A percentile compares a stretch with the other conserved stretches of the same genome.
Conservation (phyloP, 2,888 invertebrate genomes). For the Tupiocoris notatus region DNA sequence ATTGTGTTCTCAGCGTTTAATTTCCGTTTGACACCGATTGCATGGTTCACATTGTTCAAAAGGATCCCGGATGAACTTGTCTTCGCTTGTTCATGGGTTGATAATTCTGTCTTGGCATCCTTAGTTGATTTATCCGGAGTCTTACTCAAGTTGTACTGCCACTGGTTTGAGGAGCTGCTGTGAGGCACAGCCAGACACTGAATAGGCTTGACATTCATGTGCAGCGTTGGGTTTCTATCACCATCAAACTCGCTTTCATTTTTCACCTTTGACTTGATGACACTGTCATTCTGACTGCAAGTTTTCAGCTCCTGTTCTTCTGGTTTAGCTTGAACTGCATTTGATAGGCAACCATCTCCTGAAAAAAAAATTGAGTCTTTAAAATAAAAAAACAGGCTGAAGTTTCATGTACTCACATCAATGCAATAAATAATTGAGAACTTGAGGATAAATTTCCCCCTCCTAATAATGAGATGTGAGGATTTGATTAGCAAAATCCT, state of each 20-base stretch:
- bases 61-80: slow-evolving; percentile 16
- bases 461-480: too few species aligned
- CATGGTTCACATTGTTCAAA: slow-evolving; percentile 20
- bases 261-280: slow-evolving; percentile 25
- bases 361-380: background rate
- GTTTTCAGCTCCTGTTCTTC: background rate
- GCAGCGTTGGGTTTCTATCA: background rate
- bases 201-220: background rate
- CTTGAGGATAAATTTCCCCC: too few species aligned
- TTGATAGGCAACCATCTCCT: background rate
- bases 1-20: slow-evolving; percentile 48
- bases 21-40: slow-evolving; percentile 45
- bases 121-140: slow-evolving; percentile 4
- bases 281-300: background rate
- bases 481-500: too few species aligned
- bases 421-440: background rate
- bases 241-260: slow-evolving; percentile 2
- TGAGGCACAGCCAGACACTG: background rate
- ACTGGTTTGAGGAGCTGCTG: slow-evolving; percentile 34
- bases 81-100: background rate
- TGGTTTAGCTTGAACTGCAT: background rate
- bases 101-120: slow-evolving; percentile 31
- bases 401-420: background rate
- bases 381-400: background rate
- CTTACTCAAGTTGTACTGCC: slow-evolving; percentile 43